These are phyloP conservation scores for Meles meles DNA, from an alignment of 2,113 vertebrate genomes.

Conservation along the genomic window DNA sequence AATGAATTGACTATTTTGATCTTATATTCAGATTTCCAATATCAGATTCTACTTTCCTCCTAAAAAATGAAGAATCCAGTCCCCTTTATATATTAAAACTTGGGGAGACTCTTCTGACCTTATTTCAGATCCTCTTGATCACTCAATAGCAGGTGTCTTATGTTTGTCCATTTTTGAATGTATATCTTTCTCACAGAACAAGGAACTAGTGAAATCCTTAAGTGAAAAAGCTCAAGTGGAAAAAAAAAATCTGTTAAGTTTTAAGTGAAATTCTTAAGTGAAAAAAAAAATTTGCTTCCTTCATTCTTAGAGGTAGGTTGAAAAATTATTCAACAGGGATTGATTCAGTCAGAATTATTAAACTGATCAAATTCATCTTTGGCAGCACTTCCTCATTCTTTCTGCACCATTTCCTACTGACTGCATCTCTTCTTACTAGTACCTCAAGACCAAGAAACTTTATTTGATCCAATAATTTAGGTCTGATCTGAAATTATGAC, in stretches of 20 bases:
- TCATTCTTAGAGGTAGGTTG: neutral
- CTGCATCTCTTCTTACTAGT: neutral
- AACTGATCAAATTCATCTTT: neutral
- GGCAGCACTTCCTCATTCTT: neutral
- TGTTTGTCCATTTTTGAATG: neutral
- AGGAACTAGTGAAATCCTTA: neutral
- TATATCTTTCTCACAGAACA: neutral
- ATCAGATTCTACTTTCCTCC: neutral
- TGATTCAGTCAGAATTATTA: neutral
- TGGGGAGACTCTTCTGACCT: neutral
- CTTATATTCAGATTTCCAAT: neutral
- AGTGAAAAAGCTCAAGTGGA: no score
- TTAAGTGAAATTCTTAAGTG: neutral
- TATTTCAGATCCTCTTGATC: neutral
- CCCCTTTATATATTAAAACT: neutral
- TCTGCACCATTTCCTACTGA: neutral
- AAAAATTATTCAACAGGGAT: neutral
- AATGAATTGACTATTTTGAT: neutral
- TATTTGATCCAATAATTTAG: neutral
- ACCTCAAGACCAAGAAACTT: neutral
- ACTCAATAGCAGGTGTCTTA: neutral
- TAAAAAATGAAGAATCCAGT: neutral
- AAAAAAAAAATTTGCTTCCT: neutral
- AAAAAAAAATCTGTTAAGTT: no score
- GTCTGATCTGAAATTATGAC: neutral